These are phyloP conservation scores for Peromyscus californicus DNA, from an alignment of 2,113 vertebrate species.

Conservation along the genomic window DNA sequence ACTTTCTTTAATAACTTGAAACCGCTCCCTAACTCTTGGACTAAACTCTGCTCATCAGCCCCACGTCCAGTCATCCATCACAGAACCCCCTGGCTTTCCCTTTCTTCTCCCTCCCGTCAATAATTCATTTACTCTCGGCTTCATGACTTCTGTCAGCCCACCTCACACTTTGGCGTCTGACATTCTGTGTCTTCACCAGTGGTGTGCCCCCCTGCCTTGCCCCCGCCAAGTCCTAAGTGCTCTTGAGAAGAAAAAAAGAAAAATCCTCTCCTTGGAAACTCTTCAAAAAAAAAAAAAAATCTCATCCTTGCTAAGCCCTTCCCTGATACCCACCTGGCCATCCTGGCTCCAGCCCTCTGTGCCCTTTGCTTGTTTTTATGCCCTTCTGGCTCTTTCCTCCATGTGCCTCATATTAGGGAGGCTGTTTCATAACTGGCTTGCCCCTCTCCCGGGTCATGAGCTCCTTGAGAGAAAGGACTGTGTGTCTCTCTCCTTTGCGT, in stretches of 20 bases:
- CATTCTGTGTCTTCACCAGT: neutral
- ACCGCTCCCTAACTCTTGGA: neutral
- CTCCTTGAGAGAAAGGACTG: constrained; percentile 52
- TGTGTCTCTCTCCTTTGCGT: constrained; percentile 52
- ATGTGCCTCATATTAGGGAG: neutral
- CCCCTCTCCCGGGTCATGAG: neutral
- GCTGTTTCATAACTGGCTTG: constrained; percentile 26
- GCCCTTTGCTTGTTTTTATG: constrained; percentile 42
- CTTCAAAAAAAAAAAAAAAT: neutral
- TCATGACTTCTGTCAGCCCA: neutral
- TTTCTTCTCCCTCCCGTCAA: neutral
- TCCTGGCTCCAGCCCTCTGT: neutral
- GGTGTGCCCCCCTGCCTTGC: neutral
- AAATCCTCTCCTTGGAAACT: neutral
- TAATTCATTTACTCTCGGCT: neutral
- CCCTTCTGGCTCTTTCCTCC: neutral
- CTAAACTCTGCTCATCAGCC: neutral
- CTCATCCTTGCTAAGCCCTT: constrained; percentile 33
- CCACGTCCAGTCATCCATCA: neutral
- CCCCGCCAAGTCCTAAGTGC: neutral
- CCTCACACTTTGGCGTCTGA: neutral
- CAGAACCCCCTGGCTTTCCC: neutral
- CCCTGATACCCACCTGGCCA: neutral
- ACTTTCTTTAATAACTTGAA: constrained; percentile 29
- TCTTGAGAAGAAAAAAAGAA: neutral